Conservation (phyloP, 2,888 invertebrate genomes). For the Cerastis leucographa region DNA sequence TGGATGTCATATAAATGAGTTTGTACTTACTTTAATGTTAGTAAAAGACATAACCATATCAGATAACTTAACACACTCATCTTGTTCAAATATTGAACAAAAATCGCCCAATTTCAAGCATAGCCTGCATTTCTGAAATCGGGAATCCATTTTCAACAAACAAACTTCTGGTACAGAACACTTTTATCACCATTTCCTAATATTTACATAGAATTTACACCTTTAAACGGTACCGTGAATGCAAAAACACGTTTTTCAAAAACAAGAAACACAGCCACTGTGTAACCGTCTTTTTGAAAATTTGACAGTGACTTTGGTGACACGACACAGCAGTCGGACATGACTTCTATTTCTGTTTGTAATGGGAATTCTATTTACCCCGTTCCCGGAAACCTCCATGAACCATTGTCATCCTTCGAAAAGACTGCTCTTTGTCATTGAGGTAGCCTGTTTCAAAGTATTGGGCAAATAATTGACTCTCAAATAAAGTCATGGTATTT, state of each 20-base stretch:
- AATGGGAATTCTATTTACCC: background rate
- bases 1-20: background rate
- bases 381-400: background rate
- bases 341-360: background rate
- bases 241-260: slow-evolving; percentile 24
- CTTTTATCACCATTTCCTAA: slow-evolving; percentile 40
- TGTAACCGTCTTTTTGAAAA: slow-evolving; percentile 59
- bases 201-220: slow-evolving; percentile 55
- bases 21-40: slow-evolving; percentile 80
- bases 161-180: slow-evolving; percentile 12
- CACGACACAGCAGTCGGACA: background rate
- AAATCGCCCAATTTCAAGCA: slow-evolving; percentile 88
- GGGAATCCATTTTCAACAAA: slow-evolving; percentile 73
- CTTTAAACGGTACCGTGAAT: slow-evolving; percentile 38
- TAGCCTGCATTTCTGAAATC: slow-evolving; percentile 86
- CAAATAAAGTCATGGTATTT: background rate
- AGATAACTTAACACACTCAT: slow-evolving; percentile 85
- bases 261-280: background rate
- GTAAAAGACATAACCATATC: slow-evolving; percentile 89
- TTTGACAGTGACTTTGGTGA: slow-evolving; percentile 37
- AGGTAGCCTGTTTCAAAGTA: background rate
- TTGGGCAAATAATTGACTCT: background rate
- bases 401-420: background rate
- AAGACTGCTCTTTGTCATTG: background rate
- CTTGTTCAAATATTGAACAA: slow-evolving; percentile 88